phyloP scores from a whole-genome alignment of 2,797 vertebrate genomes.

The Erithacus rubecula region DNA sequence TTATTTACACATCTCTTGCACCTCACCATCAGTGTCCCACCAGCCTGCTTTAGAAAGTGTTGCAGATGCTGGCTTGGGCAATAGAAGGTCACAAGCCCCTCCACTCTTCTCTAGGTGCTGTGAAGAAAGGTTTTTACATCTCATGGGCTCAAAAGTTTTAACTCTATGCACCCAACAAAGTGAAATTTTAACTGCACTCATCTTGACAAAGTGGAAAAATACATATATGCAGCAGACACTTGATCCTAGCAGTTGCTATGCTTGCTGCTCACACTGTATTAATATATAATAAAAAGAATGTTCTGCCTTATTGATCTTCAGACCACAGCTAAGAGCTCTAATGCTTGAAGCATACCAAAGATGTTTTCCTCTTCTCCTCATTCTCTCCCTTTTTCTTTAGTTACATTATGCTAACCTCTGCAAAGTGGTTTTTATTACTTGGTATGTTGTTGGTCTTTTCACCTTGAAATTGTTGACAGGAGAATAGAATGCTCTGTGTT shows the following conservation, averaged over 20 bases:
- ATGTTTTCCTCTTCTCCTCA: neutral
- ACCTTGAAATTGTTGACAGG: constrained; percentile 68
- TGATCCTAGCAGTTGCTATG: neutral
- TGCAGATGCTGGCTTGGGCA: neutral
- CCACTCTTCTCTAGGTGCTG: neutral
- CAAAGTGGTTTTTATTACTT: constrained; percentile 36
- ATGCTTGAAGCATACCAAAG: constrained; percentile 13
- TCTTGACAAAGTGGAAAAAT: neutral
- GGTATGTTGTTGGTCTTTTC: constrained; percentile 25
- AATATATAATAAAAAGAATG: constrained; percentile 35
- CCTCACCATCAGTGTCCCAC: neutral
- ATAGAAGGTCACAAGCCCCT: neutral
- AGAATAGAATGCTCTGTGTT: constrained; percentile 39
- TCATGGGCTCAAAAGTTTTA: neutral
- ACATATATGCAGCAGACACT: fast-evolving
- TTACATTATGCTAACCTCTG: constrained; percentile 49
- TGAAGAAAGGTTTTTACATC: neutral
- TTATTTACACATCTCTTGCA: neutral
- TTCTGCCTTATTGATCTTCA: constrained; percentile 63
- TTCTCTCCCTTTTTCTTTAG: neutral
- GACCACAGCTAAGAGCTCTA: neutral
- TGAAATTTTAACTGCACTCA: neutral
- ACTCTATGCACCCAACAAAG: neutral
- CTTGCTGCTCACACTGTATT: constrained; percentile 10
- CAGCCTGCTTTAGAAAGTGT: fast-evolving